These are phyloP conservation scores for Argyrosomus regius DNA, from an alignment of 2,797 vertebrate genomes.

Conservation along the genomic window DNA sequence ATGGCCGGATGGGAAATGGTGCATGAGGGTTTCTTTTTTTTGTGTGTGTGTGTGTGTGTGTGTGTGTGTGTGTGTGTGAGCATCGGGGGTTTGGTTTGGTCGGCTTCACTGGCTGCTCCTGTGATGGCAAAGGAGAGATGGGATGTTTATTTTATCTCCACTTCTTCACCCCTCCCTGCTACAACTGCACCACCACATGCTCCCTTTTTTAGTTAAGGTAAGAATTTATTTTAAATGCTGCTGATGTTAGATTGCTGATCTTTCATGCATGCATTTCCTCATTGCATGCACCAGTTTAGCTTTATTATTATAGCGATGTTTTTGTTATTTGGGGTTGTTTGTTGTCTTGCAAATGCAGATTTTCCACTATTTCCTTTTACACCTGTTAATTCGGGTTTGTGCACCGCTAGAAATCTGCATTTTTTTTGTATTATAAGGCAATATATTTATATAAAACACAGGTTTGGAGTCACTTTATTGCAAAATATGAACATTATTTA, in stretches of 20 bases:
- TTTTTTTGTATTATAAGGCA: slow-evolving; percentile 78
- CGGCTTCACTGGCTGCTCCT: slow-evolving; percentile 17
- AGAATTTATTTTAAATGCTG: slow-evolving; percentile 19
- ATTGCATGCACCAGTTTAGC: neutral
- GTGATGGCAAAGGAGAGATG: slow-evolving; percentile 54
- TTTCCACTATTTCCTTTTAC: slow-evolving; percentile 16
- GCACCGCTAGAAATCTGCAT: neutral
- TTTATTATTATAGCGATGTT: neutral
- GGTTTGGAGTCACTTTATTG: neutral
- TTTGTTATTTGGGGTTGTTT: neutral
- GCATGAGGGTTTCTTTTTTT: neutral
- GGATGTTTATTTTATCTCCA: slow-evolving; percentile 76
- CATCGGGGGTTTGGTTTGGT: slow-evolving; percentile 31
- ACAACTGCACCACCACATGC: slow-evolving; percentile 64
- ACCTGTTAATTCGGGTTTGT: slow-evolving; percentile 36
- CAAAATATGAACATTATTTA: slow-evolving; percentile 8
- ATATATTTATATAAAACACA: neutral
- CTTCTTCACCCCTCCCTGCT: slow-evolving; percentile 60
- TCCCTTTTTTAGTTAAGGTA: slow-evolving; percentile 60
- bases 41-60: too few species aligned
- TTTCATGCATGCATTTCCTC: neutral
- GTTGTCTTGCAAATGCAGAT: neutral
- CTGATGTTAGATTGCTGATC: neutral
- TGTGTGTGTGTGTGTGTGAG: neutral
- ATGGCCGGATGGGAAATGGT: slow-evolving; percentile 2